Evolutionary conservation across 2,797 vertebrate species (phyloP).

Genomic region (Tenualosa thibaudeaui): DNA sequence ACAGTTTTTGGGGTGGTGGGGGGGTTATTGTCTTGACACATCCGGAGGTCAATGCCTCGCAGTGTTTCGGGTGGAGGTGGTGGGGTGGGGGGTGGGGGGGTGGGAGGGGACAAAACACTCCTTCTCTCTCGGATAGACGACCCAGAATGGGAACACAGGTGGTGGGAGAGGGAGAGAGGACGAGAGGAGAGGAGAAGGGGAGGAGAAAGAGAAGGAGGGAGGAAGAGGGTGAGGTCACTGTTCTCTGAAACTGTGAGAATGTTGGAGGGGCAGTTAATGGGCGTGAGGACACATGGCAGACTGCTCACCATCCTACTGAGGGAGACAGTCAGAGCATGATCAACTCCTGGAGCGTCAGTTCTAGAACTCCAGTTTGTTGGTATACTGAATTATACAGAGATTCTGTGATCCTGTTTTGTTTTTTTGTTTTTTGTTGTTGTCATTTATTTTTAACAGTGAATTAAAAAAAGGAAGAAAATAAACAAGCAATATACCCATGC

Average conservation of each 20-base stretch:
- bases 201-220: not conserved
- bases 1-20: constrained; percentile 18
- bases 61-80: not conserved
- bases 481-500: not conserved
- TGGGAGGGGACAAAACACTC: constrained; percentile 47
- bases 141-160: constrained; percentile 55
- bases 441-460: no score
- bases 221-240: constrained; percentile 29
- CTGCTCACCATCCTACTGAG: not conserved
- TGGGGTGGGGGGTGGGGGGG: not conserved
- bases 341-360: not conserved
- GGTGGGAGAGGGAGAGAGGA: constrained; percentile 33
- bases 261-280: not conserved
- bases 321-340: not conserved
- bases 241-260: not conserved
- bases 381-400: not conserved
- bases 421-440: no score
- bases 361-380: not conserved
- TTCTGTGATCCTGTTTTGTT: no score
- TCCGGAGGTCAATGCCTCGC: constrained; percentile 50
- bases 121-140: constrained; percentile 21
- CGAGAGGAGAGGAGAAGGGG: not conserved
- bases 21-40: constrained; percentile 56
- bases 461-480: not conserved
- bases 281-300: constrained; percentile 4